phyloP scores from a whole-genome alignment of 2,113 vertebrate genomes.

The Tenrec ecaudatus region DNA sequence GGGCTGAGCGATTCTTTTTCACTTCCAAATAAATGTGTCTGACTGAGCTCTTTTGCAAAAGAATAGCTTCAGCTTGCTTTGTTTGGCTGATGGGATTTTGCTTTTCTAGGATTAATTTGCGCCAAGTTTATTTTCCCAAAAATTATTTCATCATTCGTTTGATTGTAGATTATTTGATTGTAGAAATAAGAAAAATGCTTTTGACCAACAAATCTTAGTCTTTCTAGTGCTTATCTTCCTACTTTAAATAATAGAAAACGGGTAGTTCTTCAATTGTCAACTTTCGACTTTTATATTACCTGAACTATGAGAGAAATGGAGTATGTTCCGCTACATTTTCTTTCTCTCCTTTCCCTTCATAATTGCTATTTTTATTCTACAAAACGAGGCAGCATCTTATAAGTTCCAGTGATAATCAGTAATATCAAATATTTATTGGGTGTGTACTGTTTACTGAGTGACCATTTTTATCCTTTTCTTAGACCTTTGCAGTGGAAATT shows the following conservation, averaged over 20 bases:
- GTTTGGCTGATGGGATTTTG: constrained; percentile 50
- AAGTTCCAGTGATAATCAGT: background rate
- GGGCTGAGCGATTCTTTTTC: constrained; percentile 58
- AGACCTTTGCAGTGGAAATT: no score
- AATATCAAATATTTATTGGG: no score
- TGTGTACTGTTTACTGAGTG: no score
- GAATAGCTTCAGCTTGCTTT: constrained; percentile 49
- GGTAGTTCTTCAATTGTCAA: constrained; percentile 22
- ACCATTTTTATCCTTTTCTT: no score
- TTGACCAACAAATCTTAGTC: background rate
- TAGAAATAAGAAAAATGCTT: constrained; percentile 38
- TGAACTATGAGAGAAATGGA: constrained; percentile 34
- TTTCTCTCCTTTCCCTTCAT: background rate
- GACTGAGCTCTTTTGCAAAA: constrained; percentile 56
- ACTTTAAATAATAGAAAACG: background rate
- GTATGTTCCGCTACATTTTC: background rate
- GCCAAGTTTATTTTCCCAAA: constrained; percentile 54
- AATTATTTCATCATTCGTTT: constrained; percentile 41
- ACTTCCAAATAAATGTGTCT: constrained; percentile 60
- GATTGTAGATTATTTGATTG: constrained; percentile 57
- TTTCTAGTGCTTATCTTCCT: background rate
- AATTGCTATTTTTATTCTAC: constrained; percentile 31
- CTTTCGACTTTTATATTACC: background rate
- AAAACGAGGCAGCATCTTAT: background rate
- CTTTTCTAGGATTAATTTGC: constrained; percentile 59